phyloP scores from a whole-genome alignment of 2,888 invertebrate species.

The Cactoblastis cactorum region DNA sequence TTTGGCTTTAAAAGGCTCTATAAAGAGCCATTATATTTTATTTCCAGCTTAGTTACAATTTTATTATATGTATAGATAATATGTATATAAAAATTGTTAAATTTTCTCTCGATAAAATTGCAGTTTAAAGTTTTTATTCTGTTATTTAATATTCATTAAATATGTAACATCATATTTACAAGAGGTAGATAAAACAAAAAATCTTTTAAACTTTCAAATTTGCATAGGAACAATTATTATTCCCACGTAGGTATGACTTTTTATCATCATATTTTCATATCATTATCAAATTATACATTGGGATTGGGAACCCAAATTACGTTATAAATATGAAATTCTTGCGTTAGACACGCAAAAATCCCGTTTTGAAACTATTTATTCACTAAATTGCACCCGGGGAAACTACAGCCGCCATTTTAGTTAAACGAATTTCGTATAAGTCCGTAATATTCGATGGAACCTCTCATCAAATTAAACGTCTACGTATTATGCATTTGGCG shows the following conservation, averaged over 20 bases:
- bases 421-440: conserved; percentile 69
- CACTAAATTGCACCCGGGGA: conserved; percentile 47
- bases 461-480: conserved; percentile 71
- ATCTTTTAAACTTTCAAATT: not conserved
- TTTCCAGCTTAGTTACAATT: too few species aligned
- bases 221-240: not conserved
- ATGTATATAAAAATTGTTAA: too few species aligned
- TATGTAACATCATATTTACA: too few species aligned
- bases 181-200: too few species aligned
- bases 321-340: conserved; percentile 18
- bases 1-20: too few species aligned
- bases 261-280: not conserved
- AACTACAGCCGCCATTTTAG: conserved; percentile 51
- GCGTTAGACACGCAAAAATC: conserved; percentile 24
- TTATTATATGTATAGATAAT: too few species aligned
- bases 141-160: too few species aligned
- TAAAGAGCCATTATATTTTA: too few species aligned
- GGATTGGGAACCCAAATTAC: not conserved
- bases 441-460: conserved; percentile 51
- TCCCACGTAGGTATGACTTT: not conserved
- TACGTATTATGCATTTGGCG: conserved; percentile 68
- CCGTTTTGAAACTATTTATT: conserved; percentile 13
- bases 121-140: too few species aligned
- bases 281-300: not conserved
- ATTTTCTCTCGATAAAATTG: too few species aligned